Evolutionary conservation across 2,888 invertebrate genomes (phyloP), one percentile per base, ranked within the genome.

Genomic region (Pherbina coryleti): DNA sequence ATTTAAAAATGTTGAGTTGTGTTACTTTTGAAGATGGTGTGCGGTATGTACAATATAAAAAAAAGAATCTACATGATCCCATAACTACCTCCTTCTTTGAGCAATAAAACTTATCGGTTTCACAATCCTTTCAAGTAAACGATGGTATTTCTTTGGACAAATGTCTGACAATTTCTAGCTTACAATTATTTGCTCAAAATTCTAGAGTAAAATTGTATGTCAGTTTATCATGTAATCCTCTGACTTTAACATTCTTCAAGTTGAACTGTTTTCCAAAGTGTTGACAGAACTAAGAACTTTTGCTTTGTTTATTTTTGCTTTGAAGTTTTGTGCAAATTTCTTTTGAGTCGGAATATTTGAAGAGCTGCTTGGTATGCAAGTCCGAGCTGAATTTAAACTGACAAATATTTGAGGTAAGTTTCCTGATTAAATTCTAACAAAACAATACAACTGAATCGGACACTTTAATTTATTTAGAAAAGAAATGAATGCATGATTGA

Each of bases 371-470:
- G 14, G 51, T 7, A 28, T 64, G 53, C 51, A 51, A 51, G 64
- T 14, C 60, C 19, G 74, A 64, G 60, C 9, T 34, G 55, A 17
- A 57, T 55, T 22, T 31, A 66, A 37, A 67, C 55, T 25, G 34
- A 67, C 34, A 75, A 75, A 75, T 75, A 75, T 75, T 67, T 75
- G 75, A 31, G 22, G 75, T 34, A 53, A 55, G 75, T 57, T 37
- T 66, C n/a, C 55, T 55, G 66, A 55, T 66, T 75, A 37, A 53
- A 67, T 75, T 66, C 75, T 28, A 11, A 72, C 28, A 28, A 55
- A 75, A 60, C 75, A 67, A 67, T 34, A 34, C 67, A 53, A 51
- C 55, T 22, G 75, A 53, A 72, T 19, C 34, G 34, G 75, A 37
- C 53, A 37, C 55, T 75, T 67, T 57, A 55, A 75, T 75, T 66